Evolutionary conservation across 1,140 invertebrate species (phyloP).

Genomic region (Drosophila paulistorum): DNA sequence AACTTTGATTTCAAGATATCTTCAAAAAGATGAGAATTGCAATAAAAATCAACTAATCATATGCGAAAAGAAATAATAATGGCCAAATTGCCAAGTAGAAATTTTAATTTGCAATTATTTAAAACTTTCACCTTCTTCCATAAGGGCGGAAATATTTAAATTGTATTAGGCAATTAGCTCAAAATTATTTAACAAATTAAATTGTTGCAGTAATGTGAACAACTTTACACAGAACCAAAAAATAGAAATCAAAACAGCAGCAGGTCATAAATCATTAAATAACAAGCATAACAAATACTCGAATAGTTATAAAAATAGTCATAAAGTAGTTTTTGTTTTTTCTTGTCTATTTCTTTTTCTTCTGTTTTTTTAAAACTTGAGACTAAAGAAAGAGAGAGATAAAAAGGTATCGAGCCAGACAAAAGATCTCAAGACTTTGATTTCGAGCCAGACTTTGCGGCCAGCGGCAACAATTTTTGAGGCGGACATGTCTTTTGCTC

Average conservation of each 20-base stretch:
- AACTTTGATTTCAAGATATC: no score
- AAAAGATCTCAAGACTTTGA: slow-evolving; percentile 22
- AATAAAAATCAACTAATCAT: no score
- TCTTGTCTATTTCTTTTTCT: no score
- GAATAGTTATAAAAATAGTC: slow-evolving; percentile 61
- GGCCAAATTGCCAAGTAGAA: neutral
- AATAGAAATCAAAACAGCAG: slow-evolving; percentile 22
- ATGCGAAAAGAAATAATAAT: neutral
- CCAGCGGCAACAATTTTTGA: neutral
- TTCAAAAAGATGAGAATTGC: no score
- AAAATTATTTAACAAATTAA: slow-evolving; percentile 30
- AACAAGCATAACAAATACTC: slow-evolving; percentile 46
- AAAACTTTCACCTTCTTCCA: slow-evolving; percentile 8
- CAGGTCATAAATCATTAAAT: slow-evolving; percentile 53
- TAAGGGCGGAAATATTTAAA: slow-evolving; percentile 29
- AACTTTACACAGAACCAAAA: slow-evolving; percentile 24
- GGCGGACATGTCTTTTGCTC: slow-evolving; percentile 33
- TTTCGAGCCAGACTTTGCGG: neutral
- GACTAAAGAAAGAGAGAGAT: neutral
- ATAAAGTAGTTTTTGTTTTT: slow-evolving; percentile 29
- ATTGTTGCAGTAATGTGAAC: slow-evolving; percentile 39
- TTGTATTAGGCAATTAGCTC: slow-evolving; percentile 21
- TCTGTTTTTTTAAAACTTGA: slow-evolving; percentile 2
- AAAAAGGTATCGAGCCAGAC: slow-evolving; percentile 43
- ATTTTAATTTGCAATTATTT: neutral